Percentiles rank a stretch among this genome's conserved stretches.
Evolutionary conservation across 2,113 vertebrate species (phyloP).

Genomic region (Nycticryphes semicollaris): DNA sequence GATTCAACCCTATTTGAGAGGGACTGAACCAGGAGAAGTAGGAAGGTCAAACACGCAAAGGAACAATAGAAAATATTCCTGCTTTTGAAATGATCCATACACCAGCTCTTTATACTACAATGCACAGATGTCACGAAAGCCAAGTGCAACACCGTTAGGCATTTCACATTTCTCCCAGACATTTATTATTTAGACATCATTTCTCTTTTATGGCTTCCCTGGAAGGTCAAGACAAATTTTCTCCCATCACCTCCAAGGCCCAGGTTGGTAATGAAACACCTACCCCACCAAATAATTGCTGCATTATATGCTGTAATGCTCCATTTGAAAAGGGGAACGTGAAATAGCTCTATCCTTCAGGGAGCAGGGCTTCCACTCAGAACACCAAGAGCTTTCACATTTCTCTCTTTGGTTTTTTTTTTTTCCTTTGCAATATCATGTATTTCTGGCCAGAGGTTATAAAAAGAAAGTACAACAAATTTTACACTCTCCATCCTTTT

Average conservation of each 20-base stretch:
- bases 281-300: slow-evolving; percentile 42
- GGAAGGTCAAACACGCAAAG: slow-evolving; percentile 29
- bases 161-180: neutral
- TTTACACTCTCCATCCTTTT: neutral
- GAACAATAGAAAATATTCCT: neutral
- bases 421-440: neutral
- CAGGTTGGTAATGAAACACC: slow-evolving; percentile 64
- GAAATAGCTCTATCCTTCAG: slow-evolving; percentile 25
- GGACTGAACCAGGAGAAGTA: neutral
- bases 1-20: neutral
- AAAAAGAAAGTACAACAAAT: neutral
- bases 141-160: neutral
- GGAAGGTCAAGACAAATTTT: slow-evolving; percentile 52
- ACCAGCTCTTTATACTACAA: neutral
- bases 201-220: slow-evolving; percentile 28
- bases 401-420: neutral
- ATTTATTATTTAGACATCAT: slow-evolving; percentile 46
- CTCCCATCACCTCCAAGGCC: slow-evolving; percentile 41
- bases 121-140: neutral
- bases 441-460: neutral
- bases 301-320: slow-evolving; percentile 6
- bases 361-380: neutral
- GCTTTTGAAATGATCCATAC: neutral
- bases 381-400: neutral
- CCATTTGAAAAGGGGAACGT: neutral